A percentile compares a stretch with the other conserved stretches of the same genome.
phyloP scores from a whole-genome alignment of 1,140 invertebrate genomes.

The Eubasilissa regina region DNA sequence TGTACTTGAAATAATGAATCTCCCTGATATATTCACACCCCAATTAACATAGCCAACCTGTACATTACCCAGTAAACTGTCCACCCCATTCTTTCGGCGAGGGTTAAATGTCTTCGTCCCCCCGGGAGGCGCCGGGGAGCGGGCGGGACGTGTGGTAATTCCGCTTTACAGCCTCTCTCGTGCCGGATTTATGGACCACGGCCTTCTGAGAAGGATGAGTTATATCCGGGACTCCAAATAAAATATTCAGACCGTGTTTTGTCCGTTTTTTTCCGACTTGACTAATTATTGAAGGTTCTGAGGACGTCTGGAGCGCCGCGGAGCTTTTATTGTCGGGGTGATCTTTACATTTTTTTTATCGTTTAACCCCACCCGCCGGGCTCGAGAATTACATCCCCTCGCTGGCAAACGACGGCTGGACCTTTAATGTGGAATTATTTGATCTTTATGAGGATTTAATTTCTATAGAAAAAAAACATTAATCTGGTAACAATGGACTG shows the following conservation, averaged over 20 bases:
- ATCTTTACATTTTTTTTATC: constrained; percentile 3
- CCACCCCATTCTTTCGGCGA: constrained; percentile 24
- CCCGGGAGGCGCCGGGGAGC: neutral
- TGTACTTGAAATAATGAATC: too few relatives aligned
- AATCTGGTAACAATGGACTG: too few relatives aligned
- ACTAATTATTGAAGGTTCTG: constrained; percentile 28
- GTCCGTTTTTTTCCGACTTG: constrained; percentile 27
- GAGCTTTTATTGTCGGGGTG: constrained; percentile 11
- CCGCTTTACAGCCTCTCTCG: constrained; percentile 30
- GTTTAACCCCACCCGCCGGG: neutral
- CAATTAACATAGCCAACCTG: neutral
- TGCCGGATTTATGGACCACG: constrained; percentile 24
- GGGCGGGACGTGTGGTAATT: constrained; percentile 31
- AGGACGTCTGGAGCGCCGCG: neutral
- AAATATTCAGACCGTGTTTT: constrained; percentile 36
- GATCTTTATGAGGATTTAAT: constrained; percentile 29
- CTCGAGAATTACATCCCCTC: neutral
- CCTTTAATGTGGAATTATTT: constrained; percentile 3
- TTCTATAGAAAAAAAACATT: neutral
- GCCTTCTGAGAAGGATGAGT: constrained; percentile 14
- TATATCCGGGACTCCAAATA: constrained; percentile 1
- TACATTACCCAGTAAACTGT: constrained; percentile 11
- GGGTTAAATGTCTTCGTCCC: constrained; percentile 17
- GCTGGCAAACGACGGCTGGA: neutral
- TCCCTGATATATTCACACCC: too few relatives aligned